Evolutionary conservation across 2,113 vertebrate genomes (phyloP).

Genomic region (Morone chrysops): DNA sequence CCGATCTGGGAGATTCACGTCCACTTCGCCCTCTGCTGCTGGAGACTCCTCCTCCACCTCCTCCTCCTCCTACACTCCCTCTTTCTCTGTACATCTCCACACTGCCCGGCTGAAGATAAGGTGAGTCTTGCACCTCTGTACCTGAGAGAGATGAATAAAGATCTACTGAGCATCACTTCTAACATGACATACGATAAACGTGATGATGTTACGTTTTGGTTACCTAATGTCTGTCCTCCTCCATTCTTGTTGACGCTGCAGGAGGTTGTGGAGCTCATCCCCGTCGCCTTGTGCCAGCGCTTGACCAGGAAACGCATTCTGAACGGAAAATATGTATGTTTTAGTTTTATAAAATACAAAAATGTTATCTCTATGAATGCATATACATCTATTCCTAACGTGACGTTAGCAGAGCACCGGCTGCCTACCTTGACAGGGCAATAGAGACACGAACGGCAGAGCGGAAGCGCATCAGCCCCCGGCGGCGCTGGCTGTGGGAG

Average conservation of each 20-base stretch:
- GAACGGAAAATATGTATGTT: not conserved
- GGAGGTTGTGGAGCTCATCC: slow-evolving; percentile 74
- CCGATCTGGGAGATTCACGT: slow-evolving; percentile 88
- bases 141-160: slow-evolving; percentile 78
- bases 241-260: slow-evolving; percentile 86
- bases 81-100: slow-evolving; percentile 89
- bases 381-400: not conserved
- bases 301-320: slow-evolving; percentile 97
- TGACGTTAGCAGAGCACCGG: not conserved
- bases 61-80: slow-evolving; percentile 35
- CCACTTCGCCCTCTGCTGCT: slow-evolving; percentile 88
- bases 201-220: not conserved
- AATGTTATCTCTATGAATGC: not conserved
- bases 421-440: slow-evolving; percentile 91
- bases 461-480: slow-evolving; percentile 91
- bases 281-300: slow-evolving; percentile 92
- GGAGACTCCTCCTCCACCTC: slow-evolving; percentile 63
- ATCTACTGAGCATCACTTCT: not conserved
- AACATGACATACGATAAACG: fast-evolving
- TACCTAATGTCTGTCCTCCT: slow-evolving; percentile 87
- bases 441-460: slow-evolving; percentile 92
- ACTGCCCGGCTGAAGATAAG: slow-evolving; percentile 85
- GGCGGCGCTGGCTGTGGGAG: slow-evolving; percentile 80
- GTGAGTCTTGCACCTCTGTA: slow-evolving; percentile 87
- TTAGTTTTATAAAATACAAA: not conserved